Conservation (phyloP, 2,113 vertebrate genomes). For the Alces alces region DNA sequence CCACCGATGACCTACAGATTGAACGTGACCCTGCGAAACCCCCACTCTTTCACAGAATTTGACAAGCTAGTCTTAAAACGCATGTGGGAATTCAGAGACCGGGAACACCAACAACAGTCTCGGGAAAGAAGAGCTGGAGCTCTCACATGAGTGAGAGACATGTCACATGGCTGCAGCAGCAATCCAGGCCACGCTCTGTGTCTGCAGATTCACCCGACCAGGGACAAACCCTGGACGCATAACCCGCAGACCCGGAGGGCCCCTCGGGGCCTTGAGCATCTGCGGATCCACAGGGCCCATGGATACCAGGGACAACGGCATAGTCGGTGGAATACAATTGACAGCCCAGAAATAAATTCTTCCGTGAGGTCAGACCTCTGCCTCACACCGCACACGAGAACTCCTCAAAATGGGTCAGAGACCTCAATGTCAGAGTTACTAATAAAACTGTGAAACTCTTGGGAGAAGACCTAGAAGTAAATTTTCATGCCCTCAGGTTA, state of each 20-base stretch:
- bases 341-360: neutral
- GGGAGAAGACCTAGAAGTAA: neutral
- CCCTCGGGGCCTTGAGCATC: neutral
- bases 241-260: neutral
- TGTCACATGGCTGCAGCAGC: too few relatives aligned
- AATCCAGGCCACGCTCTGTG: neutral
- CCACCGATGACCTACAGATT: neutral
- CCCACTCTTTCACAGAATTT: neutral
- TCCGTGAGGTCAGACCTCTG: neutral
- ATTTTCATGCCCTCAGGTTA: neutral
- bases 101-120: neutral
- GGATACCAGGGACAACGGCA: neutral
- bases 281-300: neutral
- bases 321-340: neutral
- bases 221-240: accelerated
- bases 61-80: neutral
- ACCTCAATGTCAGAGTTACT: neutral
- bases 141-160: too few relatives aligned
- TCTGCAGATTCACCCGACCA: neutral
- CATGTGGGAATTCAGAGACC: neutral
- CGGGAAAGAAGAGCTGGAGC: neutral
- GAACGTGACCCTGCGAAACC: neutral
- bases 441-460: neutral
- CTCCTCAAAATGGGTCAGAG: neutral
- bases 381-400: neutral